Evolutionary conservation across 1,140 invertebrate species (phyloP), one percentile per base, ranked within the genome.

Genomic region (Zaprionus kolodkinae): DNA sequence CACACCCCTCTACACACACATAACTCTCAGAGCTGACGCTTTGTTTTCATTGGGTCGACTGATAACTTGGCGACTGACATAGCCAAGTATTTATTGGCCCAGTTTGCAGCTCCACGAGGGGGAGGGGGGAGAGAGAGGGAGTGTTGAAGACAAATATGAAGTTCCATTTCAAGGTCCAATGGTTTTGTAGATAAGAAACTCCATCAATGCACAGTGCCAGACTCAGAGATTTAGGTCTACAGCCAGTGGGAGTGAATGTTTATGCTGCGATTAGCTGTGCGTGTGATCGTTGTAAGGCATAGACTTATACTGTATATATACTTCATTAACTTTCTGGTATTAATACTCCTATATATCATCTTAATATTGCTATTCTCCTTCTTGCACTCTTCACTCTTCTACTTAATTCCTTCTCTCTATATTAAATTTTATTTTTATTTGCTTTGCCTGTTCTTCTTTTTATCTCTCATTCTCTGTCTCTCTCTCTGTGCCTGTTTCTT

Each of bases 21-120:
- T 30, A 30, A 30, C 40, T 45, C 40, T 45, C 21, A 38, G 15
- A 21, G 15, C 12, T 43, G 21, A 13, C 21, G 55, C 43, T 54
- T 66, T 59, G 55, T 70, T 75, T 60, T 43, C 72, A 54, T 75
- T 60, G 72, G 45, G n/a, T 59, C 21, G 33, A 36, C 55, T 66
- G 54, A 61, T 76, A 72, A 76, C 38, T 66, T 56, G 61, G 30
- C 61, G 71, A 76, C 65, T 76, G 55, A 66, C 71, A 68, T n/a
- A 45, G 40, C n/a, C 40, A 45, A 50, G 45, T 55, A 55, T 55
- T 55, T 55, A 55, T 55, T 55, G 45, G 17, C 45, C 45, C 4
- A 12, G 17, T 50, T 50, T 10, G 45, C 45, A 50, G 45, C 45
- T 50, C 4, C 17, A 50, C 17, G 38, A 1, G 10, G 7, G 33